Evolutionary conservation across 2,113 vertebrate species (phyloP).

Genomic region (Orcinus orca): DNA sequence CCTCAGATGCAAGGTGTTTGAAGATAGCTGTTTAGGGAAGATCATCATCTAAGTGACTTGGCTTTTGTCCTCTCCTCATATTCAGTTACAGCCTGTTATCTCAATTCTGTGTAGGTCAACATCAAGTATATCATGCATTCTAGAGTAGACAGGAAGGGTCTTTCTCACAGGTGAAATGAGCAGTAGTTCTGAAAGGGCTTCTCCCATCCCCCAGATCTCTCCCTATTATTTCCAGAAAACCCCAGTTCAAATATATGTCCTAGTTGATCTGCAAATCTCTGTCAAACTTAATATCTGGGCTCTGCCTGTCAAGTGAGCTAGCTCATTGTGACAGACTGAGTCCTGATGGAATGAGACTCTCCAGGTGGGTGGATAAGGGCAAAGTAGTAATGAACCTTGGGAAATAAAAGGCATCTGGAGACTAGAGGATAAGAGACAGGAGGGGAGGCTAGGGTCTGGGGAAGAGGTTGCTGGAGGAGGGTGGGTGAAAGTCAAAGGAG

Average conservation of each 20-base stretch:
- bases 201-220: background rate
- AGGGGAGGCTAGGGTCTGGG: background rate
- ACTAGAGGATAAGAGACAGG: background rate
- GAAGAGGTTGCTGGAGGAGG: background rate
- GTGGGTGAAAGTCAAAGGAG: background rate
- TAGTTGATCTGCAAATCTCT: background rate
- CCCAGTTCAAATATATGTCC: slow-evolving; percentile 13
- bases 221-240: slow-evolving; percentile 19
- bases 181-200: background rate
- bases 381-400: background rate
- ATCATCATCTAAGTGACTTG: background rate
- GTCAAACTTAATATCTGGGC: background rate
- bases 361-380: background rate
- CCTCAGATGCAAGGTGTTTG: background rate
- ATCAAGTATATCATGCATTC: background rate
- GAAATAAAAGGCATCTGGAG: background rate
- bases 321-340: background rate
- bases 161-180: slow-evolving; percentile 9
- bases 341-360: background rate
- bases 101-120: background rate
- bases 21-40: slow-evolving; percentile 26
- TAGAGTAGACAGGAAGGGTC: background rate
- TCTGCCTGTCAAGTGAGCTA: background rate
- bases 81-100: background rate
- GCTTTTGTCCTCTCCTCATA: slow-evolving; percentile 19